Base-by-base conservation (phyloP, 2,113 vertebrate genomes). In the Scophthalmus maximus region DNA sequence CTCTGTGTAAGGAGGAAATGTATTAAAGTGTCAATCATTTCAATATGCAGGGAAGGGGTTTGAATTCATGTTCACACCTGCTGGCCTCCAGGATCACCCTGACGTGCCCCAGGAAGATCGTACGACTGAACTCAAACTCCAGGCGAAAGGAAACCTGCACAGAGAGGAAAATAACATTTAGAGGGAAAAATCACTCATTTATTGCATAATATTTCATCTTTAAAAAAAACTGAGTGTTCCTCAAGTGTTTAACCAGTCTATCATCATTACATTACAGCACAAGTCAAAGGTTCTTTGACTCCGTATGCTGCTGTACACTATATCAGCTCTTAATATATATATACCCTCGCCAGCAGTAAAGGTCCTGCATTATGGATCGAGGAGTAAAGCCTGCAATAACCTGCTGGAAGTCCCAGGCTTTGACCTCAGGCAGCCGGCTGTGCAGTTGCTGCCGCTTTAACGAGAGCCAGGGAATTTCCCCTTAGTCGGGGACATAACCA, bases 101-200 rank as follows among this genome's bases (percentile, higher is more conserved):
- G 87, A 98, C 57, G 59, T 93, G 91, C 11, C 95, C 92, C 8
- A 98, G 87, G 86, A 97, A 96, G 56, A 95, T 1, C 0, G 90
- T 92, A 17, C 93, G 96, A 89, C 95, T 98, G 89, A 99, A 97
- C 63, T 98, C 97, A 14, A 98, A 96, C 92, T 99, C 97, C 84
- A 99, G 90, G 10, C 96, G 96, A 82, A 99, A 97, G 34, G 91
- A 86, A 0, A 97, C 95, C 97, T 98, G 18, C 8, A 44, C 3
- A 42, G 23, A 62, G 18, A 3, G 69, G 17, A 59, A 51, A 25
- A 44, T 0, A 38, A 59, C 46, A 9, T 42, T 9, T 18, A 52
- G 52, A 52, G 25, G n/a, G 63, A 38, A 8, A 18, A 76, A 73
- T 55, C 38, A 38, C 23, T 18, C 12, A 25, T 63, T 36, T 29